These are phyloP conservation scores for Odontesthes bonariensis DNA, from an alignment of 2,113 vertebrate genomes.

Conservation along the genomic window DNA sequence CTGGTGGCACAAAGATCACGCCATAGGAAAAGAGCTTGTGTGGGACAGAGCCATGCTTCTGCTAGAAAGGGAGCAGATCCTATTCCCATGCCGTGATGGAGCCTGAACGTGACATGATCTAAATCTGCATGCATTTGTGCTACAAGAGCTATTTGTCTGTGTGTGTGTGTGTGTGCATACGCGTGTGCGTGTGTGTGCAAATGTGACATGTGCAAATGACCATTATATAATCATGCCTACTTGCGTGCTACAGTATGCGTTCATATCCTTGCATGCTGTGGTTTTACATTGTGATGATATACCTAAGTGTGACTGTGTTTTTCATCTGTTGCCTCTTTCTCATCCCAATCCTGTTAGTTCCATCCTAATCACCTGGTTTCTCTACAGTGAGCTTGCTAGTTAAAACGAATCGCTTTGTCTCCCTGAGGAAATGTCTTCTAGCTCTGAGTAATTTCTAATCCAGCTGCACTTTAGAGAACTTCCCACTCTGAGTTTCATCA, in stretches of 20 bases:
- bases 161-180: background rate
- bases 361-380: constrained; percentile 61
- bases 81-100: background rate
- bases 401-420: constrained; percentile 30
- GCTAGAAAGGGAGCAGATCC: background rate
- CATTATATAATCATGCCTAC: background rate
- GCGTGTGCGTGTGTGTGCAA: background rate
- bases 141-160: rapidly evolving
- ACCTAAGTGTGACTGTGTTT: background rate
- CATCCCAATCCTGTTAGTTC: constrained; percentile 60
- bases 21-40: background rate
- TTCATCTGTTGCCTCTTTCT: constrained; percentile 4
- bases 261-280: background rate
- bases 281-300: background rate
- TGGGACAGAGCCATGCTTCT: background rate
- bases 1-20: too few relatives aligned
- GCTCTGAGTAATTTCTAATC: constrained; percentile 24
- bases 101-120: background rate
- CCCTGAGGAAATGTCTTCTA: constrained; percentile 27
- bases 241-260: background rate
- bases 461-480: constrained; percentile 10
- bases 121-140: background rate
- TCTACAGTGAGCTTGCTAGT: constrained; percentile 32
- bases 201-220: background rate
- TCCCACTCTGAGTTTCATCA: background rate